Evolutionary conservation across 2,113 vertebrate species (phyloP).

Genomic region (Ptilorrhoa leucosticta): DNA sequence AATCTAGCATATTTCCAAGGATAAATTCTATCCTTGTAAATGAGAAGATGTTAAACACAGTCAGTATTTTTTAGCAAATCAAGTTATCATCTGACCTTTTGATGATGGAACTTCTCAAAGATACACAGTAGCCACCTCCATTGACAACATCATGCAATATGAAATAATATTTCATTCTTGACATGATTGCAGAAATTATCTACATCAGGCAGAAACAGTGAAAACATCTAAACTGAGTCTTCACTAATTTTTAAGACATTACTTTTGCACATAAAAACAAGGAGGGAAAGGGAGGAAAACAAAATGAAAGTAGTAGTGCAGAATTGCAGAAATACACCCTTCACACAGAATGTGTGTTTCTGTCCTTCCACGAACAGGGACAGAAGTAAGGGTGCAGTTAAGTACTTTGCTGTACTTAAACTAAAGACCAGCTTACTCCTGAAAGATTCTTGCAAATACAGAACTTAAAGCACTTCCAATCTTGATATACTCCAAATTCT

Average conservation of each 20-base stretch:
- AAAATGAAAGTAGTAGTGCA: not conserved
- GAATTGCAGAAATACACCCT: not conserved
- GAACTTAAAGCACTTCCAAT: not conserved
- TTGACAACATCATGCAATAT: not conserved
- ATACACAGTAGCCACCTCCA: not conserved
- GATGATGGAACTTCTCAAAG: not conserved
- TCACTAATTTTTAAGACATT: not conserved
- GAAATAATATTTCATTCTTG: not conserved
- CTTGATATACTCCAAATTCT: not conserved
- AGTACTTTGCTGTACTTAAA: not conserved
- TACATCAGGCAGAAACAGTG: not conserved
- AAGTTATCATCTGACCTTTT: not conserved
- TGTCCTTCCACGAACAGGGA: not conserved
- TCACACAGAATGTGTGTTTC: not conserved
- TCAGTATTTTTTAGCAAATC: not conserved
- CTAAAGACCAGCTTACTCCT: not conserved
- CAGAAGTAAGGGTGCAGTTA: not conserved
- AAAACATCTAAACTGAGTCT: not conserved
- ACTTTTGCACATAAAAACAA: not conserved
- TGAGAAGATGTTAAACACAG: not conserved
- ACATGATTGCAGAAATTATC: not conserved
- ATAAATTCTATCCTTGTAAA: not conserved
- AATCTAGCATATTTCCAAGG: too few relatives aligned
- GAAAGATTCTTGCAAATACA: not conserved
- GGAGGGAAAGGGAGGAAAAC: not conserved